Evolutionary conservation across 2,888 invertebrate genomes (phyloP).

Genomic region (Muschampia plurimacula): DNA sequence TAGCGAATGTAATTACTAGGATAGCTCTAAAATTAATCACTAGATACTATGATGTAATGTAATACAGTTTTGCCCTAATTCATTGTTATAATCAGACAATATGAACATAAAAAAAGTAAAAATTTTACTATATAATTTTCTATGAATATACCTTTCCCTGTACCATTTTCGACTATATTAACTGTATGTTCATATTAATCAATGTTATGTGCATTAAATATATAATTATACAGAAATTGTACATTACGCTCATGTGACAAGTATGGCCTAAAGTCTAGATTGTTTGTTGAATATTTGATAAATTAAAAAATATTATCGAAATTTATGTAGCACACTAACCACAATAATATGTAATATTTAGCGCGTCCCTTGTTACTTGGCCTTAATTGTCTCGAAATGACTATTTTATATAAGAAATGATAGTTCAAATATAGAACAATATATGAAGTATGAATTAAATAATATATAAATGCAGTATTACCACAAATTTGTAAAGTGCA

Average conservation of each 20-base stretch:
- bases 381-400: conserved; percentile 45
- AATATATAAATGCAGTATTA: conserved; percentile 50
- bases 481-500: conserved; percentile 53
- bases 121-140: conserved; percentile 49
- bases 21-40: conserved; percentile 52
- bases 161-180: conserved; percentile 48
- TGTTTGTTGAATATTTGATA: conserved; percentile 47
- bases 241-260: conserved; percentile 52
- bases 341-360: conserved; percentile 29
- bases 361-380: conserved; percentile 41
- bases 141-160: conserved; percentile 56
- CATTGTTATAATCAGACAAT: conserved; percentile 75
- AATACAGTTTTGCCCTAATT: conserved; percentile 58
- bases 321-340: conserved; percentile 30
- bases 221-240: conserved; percentile 51
- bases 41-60: conserved; percentile 48
- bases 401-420: conserved; percentile 42
- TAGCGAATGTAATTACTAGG: conserved; percentile 61
- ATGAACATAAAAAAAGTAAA: conserved; percentile 54
- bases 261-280: conserved; percentile 56
- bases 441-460: conserved; percentile 40
- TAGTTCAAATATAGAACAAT: conserved; percentile 54
- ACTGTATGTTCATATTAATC: conserved; percentile 50
- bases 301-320: conserved; percentile 21
- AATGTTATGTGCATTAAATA: conserved; percentile 48